phyloP scores from a whole-genome alignment of 2,797 vertebrate genomes.

The Megaceryle alcyon region DNA sequence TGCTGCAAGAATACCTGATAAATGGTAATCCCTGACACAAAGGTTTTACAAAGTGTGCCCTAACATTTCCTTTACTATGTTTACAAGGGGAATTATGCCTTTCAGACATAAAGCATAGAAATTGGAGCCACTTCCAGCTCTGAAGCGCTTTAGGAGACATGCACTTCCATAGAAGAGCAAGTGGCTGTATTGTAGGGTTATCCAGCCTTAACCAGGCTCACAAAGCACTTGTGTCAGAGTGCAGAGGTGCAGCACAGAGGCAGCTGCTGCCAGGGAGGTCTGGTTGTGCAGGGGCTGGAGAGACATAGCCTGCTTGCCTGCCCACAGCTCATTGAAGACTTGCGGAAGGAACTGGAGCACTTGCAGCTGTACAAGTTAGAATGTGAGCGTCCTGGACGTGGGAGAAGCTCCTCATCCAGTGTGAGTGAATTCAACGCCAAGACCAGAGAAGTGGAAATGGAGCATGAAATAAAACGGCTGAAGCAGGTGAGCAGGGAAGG shows the following conservation, averaged over 20 bases:
- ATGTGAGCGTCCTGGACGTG: slow-evolving; percentile 84
- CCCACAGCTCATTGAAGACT: slow-evolving; percentile 91
- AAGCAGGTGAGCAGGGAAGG: slow-evolving; percentile 85
- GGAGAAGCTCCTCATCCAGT: slow-evolving; percentile 81
- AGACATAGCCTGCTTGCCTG: not conserved
- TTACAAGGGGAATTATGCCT: not conserved
- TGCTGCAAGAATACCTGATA: not conserved
- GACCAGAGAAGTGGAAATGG: slow-evolving; percentile 92
- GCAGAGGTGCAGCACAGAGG: not conserved
- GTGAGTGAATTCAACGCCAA: slow-evolving; percentile 87
- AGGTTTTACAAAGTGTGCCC: not conserved
- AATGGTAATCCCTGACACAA: not conserved
- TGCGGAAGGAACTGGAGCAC: slow-evolving; percentile 93
- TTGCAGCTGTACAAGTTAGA: slow-evolving; percentile 94
- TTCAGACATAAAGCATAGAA: not conserved
- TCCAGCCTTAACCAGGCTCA: not conserved
- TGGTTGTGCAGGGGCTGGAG: not conserved
- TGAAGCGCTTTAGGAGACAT: not conserved
- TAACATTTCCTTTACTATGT: not conserved
- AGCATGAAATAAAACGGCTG: slow-evolving; percentile 91
- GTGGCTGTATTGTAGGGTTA: not conserved
- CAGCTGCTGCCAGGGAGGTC: not conserved
- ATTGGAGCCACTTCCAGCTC: not conserved
- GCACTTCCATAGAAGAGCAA: not conserved
- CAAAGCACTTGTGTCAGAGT: not conserved